A percentile compares a stretch with the other conserved stretches of the same genome.
Evolutionary conservation across 2,113 vertebrate species (phyloP).

Genomic region (Astur gentilis): DNA sequence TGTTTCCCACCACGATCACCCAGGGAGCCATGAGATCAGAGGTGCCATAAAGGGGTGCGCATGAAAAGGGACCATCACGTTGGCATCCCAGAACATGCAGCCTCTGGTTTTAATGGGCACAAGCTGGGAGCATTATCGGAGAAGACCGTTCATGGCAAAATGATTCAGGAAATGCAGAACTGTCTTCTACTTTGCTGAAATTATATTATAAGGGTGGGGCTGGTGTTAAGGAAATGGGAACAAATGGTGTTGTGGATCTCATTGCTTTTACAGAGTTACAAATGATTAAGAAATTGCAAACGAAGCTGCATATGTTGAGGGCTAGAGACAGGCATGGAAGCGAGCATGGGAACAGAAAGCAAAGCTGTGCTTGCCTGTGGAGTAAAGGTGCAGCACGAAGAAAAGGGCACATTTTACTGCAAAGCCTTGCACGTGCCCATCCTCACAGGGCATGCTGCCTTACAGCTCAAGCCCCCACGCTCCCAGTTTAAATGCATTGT

Average conservation of each 20-base stretch:
- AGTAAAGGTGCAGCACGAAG: neutral
- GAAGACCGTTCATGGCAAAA: neutral
- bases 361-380: neutral
- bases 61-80: fast-evolving
- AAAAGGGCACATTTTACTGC: neutral
- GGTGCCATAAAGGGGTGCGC: neutral
- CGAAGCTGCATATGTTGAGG: fast-evolving
- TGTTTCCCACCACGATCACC: fast-evolving
- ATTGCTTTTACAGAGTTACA: neutral
- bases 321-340: neutral
- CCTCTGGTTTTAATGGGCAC: neutral
- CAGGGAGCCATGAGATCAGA: fast-evolving
- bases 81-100: neutral
- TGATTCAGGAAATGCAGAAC: neutral
- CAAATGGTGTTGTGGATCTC: neutral
- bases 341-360: neutral
- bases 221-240: neutral
- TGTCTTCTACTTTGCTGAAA: neutral
- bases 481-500: neutral
- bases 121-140: neutral
- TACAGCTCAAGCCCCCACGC: fast-evolving
- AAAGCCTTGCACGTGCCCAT: neutral
- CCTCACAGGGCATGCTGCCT: neutral
- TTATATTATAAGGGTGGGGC: neutral
- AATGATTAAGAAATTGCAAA: neutral